These are phyloP conservation scores for Elachura formosa DNA, from an alignment of 2,113 vertebrate species.

Conservation along the genomic window DNA sequence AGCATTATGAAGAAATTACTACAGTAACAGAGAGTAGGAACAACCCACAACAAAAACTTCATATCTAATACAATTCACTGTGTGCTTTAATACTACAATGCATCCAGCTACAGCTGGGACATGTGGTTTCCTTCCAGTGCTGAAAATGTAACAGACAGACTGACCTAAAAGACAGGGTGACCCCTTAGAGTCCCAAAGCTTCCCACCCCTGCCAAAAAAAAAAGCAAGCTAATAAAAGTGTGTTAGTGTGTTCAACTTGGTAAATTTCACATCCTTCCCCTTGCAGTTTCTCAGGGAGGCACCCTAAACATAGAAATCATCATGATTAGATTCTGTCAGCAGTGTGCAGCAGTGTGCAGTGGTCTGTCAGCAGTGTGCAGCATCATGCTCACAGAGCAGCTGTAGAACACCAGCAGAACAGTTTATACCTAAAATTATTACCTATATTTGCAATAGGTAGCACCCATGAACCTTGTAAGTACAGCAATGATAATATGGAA, in stretches of 20 bases:
- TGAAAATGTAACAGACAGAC: neutral
- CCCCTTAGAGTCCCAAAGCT: neutral
- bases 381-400: neutral
- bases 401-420: neutral
- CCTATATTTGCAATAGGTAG: neutral
- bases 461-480: neutral
- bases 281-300: neutral
- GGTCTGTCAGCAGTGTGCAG: neutral
- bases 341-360: neutral
- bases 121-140: accelerated
- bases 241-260: neutral
- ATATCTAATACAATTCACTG: neutral
- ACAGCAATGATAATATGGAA: neutral
- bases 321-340: neutral
- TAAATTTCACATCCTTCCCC: neutral
- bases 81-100: neutral
- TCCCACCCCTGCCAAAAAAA: neutral
- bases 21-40: neutral
- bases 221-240: neutral
- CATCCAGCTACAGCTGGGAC: neutral
- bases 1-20: neutral
- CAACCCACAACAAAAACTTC: neutral
- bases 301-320: neutral
- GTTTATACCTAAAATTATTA: too few relatives aligned
- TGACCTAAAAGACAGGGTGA: neutral